Evolutionary conservation across 2,113 vertebrate genomes (phyloP).

Genomic region (Gorsachius goisagi): DNA sequence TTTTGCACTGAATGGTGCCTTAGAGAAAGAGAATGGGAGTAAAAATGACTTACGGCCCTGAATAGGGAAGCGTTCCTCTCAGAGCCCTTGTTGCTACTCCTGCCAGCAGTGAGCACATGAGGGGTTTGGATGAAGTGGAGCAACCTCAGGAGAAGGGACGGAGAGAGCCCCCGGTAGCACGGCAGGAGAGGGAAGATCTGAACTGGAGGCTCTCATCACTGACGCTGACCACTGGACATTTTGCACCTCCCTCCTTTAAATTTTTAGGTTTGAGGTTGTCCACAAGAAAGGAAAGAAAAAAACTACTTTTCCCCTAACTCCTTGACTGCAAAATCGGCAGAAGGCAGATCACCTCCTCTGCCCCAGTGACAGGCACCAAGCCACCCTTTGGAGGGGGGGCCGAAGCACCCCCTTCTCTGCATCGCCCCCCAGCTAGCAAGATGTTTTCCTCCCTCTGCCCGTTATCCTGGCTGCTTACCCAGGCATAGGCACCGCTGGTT

Average conservation of each 20-base stretch:
- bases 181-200: not conserved
- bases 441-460: not conserved
- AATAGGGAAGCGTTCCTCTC: not conserved
- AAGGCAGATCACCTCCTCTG: not conserved
- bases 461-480: not conserved
- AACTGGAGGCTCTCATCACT: not conserved
- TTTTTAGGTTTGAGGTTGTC: not conserved
- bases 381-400: not conserved
- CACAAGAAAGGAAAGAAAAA: not conserved
- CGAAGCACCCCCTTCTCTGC: not conserved
- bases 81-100: not conserved
- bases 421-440: rapidly evolving
- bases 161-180: not conserved
- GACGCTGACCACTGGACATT: not conserved
- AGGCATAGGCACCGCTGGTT: not conserved
- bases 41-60: not conserved
- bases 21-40: not conserved
- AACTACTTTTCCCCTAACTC: not conserved
- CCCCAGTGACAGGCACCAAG: not conserved
- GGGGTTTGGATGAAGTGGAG: rapidly evolving
- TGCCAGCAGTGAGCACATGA: not conserved
- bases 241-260: not conserved
- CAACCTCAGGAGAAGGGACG: not conserved
- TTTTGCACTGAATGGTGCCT: not conserved
- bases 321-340: not conserved